Evolutionary conservation across 2,888 invertebrate species (phyloP).

Genomic region (Lampropteryx suffumata): DNA sequence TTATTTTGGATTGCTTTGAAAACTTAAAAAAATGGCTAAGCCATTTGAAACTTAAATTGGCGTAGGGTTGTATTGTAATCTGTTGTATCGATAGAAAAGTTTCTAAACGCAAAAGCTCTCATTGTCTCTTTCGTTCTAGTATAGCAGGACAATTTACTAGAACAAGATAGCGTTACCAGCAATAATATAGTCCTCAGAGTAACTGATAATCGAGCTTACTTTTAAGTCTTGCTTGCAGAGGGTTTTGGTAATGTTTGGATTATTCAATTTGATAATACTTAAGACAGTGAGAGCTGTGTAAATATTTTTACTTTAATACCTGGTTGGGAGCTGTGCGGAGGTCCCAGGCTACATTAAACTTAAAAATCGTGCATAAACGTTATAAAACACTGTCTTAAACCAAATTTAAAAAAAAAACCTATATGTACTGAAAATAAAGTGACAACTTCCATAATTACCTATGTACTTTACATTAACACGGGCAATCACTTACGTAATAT

Average conservation of each 20-base stretch:
- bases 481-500: no score
- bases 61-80: conserved; percentile 59
- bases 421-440: no score
- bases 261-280: no score
- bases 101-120: conserved; percentile 60
- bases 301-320: conserved; percentile 61
- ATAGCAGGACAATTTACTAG: no score
- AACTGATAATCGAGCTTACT: no score
- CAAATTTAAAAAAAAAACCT: neutral
- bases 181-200: no score
- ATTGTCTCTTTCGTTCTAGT: conserved; percentile 47
- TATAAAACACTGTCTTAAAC: conserved; percentile 46
- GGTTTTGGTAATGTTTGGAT: no score
- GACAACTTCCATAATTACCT: no score
- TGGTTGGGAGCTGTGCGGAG: conserved; percentile 55
- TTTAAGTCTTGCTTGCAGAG: no score
- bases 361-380: conserved; percentile 57
- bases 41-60: conserved; percentile 64
- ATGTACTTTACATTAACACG: no score
- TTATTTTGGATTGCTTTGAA: conserved; percentile 41
- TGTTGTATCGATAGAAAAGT: conserved; percentile 75
- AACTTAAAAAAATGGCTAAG: conserved; percentile 55
- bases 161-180: no score
- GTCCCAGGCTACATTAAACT: conserved; percentile 66
- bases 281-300: conserved; percentile 72